phyloP scores from a whole-genome alignment of 2,113 vertebrate species.

The Rhegmatorhina hoffmannsi region DNA sequence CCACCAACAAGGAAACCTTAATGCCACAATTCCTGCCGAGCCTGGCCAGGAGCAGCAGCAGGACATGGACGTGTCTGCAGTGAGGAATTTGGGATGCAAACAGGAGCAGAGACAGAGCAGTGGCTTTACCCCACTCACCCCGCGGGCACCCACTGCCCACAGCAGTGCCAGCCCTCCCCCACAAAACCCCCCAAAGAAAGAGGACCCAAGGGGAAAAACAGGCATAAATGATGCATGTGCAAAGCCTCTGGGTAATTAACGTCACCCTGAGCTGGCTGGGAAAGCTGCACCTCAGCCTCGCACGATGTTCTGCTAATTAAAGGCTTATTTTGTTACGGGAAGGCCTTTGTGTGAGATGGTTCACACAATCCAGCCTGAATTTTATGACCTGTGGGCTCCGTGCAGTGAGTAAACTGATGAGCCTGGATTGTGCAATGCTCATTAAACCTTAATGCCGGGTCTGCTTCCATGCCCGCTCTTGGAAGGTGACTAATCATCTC shows the following conservation, averaged over 20 bases:
- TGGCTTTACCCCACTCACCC: not conserved
- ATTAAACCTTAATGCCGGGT: not conserved
- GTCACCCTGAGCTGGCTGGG: conserved; percentile 76
- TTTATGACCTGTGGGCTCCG: conserved; percentile 66
- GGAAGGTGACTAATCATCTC: not conserved
- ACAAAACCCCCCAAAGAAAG: conserved; percentile 15
- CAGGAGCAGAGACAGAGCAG: not conserved
- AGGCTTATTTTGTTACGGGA: conserved; percentile 67
- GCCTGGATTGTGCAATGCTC: not conserved
- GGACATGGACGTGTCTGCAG: not conserved
- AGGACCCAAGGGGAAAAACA: conserved; percentile 11
- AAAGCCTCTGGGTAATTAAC: conserved; percentile 80
- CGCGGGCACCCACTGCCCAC: not conserved
- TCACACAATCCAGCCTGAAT: conserved; percentile 14
- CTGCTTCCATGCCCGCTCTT: not conserved
- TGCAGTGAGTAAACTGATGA: not conserved
- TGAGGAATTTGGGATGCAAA: accelerated
- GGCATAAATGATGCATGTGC: conserved; percentile 79
- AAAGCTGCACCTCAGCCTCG: conserved; percentile 73
- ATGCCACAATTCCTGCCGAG: not conserved
- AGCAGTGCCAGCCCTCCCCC: not conserved
- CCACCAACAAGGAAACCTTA: not conserved
- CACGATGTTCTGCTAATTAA: conserved; percentile 69
- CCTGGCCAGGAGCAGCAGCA: not conserved
- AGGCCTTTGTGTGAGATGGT: conserved; percentile 57